Evolutionary conservation across 1,140 invertebrate genomes (phyloP), one percentile per base, ranked within the genome.

Genomic region (Trichonephila clavata): DNA sequence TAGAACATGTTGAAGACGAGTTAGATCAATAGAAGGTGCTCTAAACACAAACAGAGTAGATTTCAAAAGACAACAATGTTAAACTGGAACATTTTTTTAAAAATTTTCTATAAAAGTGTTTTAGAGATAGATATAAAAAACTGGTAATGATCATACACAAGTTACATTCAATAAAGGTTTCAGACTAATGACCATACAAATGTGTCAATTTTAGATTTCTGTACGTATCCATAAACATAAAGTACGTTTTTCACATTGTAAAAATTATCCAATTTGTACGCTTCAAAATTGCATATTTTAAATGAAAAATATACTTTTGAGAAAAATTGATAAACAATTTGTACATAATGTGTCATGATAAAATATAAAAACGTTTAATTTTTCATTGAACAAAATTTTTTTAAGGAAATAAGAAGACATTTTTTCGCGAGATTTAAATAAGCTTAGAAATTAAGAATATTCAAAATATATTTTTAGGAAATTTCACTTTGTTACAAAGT

Each of bases 31-130:
- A 63, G 21, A 65, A 61, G 61, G 27, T 63, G 24, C 24, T 87
- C 60, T 87, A 87, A 87, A 87, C 86, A 87, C 86, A 39, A 87
- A 87, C 60, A 87, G 86, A 60, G 14, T 63, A 63, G 21, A 84
- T 39, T 59, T 87, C 27, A 87, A 39, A 87, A 61, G 24, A 87
- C 86, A 87, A 65, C 86, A 65, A 32, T 59, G 57, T 57, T n/a
- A 43, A 84, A 84, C 81, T 24, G 43, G 81, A 84, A 84, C 50
- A n/a, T 18, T 50, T 57, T 57, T 77, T 77, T 32, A 18, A 77
- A 77, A 77, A 77, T 39, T 68, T 24, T 68, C 71, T 16, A 77
- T 32, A 77, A 77, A 77, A 77, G 24, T 18, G 71, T 77, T 20
- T 77, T 39, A 77, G 16, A 77, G 27, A 77, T 18, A 39, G 27